phyloP scores from a whole-genome alignment of 2,888 invertebrate species.

The Amphipyra tragopoginis region DNA sequence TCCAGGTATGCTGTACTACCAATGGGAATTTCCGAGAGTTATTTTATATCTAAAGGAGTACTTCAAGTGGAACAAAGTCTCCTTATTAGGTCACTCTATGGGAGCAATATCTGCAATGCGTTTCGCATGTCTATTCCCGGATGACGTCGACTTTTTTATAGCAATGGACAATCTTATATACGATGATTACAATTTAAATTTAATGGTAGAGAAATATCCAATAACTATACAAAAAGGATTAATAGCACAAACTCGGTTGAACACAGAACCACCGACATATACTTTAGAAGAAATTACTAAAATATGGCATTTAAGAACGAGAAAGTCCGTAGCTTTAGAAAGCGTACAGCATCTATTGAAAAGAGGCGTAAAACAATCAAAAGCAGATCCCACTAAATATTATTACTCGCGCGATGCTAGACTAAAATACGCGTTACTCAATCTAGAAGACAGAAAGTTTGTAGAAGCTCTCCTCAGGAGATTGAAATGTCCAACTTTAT shows the following conservation, averaged over 20 bases:
- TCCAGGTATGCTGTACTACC: conserved; percentile 82
- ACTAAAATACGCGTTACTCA: conserved; percentile 88
- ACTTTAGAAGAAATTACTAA: conserved; percentile 90
- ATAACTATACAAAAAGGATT: conserved; percentile 83
- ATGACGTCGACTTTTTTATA: conserved; percentile 90
- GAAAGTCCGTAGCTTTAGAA: conserved; percentile 89
- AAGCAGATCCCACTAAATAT: conserved; percentile 89
- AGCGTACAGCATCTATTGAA: conserved; percentile 87
- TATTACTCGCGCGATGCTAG: conserved; percentile 92
- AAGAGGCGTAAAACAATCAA: conserved; percentile 89
- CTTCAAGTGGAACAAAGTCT: conserved; percentile 92
- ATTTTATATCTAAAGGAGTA: conserved; percentile 90
- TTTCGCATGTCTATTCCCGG: conserved; percentile 91
- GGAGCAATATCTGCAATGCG: conserved; percentile 91
- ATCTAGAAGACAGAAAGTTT: conserved; percentile 87
- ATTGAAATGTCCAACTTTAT: conserved; percentile 91
- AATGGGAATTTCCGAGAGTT: conserved; percentile 80
- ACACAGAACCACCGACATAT: conserved; percentile 90
- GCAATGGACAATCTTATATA: conserved; percentile 88
- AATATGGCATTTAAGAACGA: conserved; percentile 88
- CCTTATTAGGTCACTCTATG: conserved; percentile 92
- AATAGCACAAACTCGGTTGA: conserved; percentile 71
- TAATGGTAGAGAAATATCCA: conserved; percentile 76
- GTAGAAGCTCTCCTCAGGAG: conserved; percentile 88
- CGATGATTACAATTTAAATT: conserved; percentile 79